Evolutionary conservation across 2,888 invertebrate genomes (phyloP), one percentile per base, ranked within the genome.

Genomic region (Andrena chrysosceles): DNA sequence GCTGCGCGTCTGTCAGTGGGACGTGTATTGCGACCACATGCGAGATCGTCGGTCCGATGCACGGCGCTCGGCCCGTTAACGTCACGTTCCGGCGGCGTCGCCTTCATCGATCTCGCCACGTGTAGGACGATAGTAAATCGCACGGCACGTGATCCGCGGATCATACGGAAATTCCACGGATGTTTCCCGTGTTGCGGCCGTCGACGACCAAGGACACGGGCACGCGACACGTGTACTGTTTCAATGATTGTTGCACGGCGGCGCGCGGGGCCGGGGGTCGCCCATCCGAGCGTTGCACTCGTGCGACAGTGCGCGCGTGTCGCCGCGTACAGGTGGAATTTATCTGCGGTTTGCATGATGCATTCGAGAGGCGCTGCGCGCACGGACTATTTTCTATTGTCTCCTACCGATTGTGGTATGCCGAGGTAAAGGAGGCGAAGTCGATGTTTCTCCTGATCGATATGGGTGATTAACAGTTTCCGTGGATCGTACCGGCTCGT

Each of bases 151-250:
- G 70, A 73, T 52, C 42, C 69, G 42, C 48, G 49, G 60, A 52
- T 31, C 33, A 31, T 13, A 31, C 10, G 31, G 33, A 68, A 68
- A 81, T 81, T 79, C 60, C 20, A 4, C 5, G 26, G 20, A 70
- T 73, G 52, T 70, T 64, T 63, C 26, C 13, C 63, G 68, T n/a
- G 56, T 56, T 62, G 62, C 35, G 29, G 56, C 16, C 35, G 26
- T 26, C 60, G 33, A 29, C 56, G 54, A 42, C 68, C 72, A 80
- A 86, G 75, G 80, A 83, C 77, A 31, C 52, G 13, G n/a, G 2
- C 49, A 48, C n/a, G 70, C 63, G 75, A 80, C 87, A 81, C 85
- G 86, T 78, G 83, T 62, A 59, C 8, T 3, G 6, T 20, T 33
- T 64, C 8, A 23, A 63, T 13, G 10, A 26, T 16, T 23, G 48